These are phyloP conservation scores for Manis pentadactyla DNA, from an alignment of 2,797 vertebrate species.

Conservation along the genomic window DNA sequence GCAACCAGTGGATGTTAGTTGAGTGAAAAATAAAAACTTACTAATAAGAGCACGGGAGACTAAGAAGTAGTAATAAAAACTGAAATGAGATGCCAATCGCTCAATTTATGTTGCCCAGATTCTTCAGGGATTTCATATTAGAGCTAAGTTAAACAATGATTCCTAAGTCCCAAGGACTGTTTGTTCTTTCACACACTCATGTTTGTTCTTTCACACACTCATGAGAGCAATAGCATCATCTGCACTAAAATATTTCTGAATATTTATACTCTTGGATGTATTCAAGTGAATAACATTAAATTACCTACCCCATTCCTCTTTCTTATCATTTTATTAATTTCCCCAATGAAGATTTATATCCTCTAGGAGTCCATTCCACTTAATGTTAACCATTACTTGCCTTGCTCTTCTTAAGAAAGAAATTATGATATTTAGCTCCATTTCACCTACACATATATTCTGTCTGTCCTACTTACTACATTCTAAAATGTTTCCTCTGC, in stretches of 20 bases:
- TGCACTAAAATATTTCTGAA: background rate
- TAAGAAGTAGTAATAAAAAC: background rate
- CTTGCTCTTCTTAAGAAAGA: constrained; percentile 13
- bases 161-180: background rate
- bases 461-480: background rate
- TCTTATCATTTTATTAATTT: constrained; percentile 43
- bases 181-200: background rate
- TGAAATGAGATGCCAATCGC: background rate
- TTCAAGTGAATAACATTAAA: constrained; percentile 14
- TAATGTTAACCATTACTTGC: background rate
- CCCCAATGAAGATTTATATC: constrained; percentile 39
- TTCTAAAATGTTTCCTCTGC: constrained; percentile 17
- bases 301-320: background rate
- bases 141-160: background rate
- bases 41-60: background rate
- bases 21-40: constrained; percentile 11
- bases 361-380: background rate
- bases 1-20: background rate
- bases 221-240: background rate
- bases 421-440: background rate
- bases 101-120: background rate
- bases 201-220: background rate
- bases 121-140: background rate
- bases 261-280: background rate
- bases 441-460: background rate